These are phyloP conservation scores for Arion vulgaris DNA, from an alignment of 1,140 invertebrate genomes.

Conservation along the genomic window DNA sequence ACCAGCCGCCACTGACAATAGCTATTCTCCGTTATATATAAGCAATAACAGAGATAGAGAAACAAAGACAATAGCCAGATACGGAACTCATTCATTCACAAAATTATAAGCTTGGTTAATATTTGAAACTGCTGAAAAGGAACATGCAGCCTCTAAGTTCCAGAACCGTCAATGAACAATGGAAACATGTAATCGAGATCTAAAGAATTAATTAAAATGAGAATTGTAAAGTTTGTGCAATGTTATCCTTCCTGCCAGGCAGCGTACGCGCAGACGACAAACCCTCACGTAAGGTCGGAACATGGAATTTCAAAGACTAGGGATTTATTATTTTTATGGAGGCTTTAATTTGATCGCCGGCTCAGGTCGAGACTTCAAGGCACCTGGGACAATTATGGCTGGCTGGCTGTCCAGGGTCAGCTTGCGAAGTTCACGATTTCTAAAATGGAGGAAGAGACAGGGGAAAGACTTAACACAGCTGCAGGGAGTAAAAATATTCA, in stretches of 20 bases:
- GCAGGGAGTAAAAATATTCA: background rate
- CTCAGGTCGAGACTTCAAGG: background rate
- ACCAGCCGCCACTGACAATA: too few species aligned
- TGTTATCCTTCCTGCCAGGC: background rate
- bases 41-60: too few species aligned
- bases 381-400: constrained; percentile 16
- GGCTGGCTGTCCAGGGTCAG: background rate
- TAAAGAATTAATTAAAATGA: background rate
- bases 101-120: too few species aligned
- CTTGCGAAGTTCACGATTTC: background rate
- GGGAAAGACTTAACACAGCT: background rate
- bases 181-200: too few species aligned
- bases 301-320: background rate
- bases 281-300: background rate
- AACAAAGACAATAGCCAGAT: too few species aligned
- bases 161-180: too few species aligned
- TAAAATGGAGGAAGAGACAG: background rate
- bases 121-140: too few species aligned
- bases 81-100: too few species aligned
- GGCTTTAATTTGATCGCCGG: constrained; percentile 6
- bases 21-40: too few species aligned
- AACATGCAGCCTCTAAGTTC: too few species aligned
- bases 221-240: background rate
- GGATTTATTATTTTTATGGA: background rate
- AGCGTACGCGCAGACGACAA: background rate